Base-by-base conservation (phyloP, 2,888 invertebrate genomes). In the Sclerodermus sp. region DNA sequence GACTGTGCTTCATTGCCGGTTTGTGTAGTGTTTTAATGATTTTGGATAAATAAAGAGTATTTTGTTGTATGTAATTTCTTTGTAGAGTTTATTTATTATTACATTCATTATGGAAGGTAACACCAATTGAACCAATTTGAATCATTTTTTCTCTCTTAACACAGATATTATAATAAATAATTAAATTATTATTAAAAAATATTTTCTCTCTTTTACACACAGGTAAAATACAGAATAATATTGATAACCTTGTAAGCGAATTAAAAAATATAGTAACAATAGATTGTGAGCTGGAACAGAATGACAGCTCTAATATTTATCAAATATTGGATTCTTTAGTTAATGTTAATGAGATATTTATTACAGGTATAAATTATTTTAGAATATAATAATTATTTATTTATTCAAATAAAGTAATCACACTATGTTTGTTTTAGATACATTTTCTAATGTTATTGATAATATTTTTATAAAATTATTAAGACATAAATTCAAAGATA, bases 401-500 rank as follows among this genome's bases (percentile, higher is more conserved):
- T 31, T 16, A 9, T 15, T 1, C 3, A 23, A 30, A 43, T 16
- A n/a, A 30, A 14, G 3, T 30, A 18, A 39, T 32, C 1, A 15
- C 8, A 4, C 14, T 45, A 16, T 37, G 23, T 43, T 1, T 23
- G 47, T 64, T 53, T 9, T 64, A 71, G 74, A 69, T 34, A 56
- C 53, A 31, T 55, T 60, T 5, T 59, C 65, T 15, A 58, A 70
- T 46, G 49, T 55, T 6, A 56, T 67, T 31, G 70, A 73, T 17
- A 64, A 73, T 51, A 63, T 71, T 30, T 73, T 75, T 49, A 23
- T 70, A 17, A 65, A 52, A 6, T 54, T 75, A 8, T 48, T 75
- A 30, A 62, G 41, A 12, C 66, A 74, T 14, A 60, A 67, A 31
- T 70, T 63, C n/a, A 64, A 60, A 42, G 48, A 56, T 9, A 53